These are phyloP conservation scores for Melanophora roralis DNA, from an alignment of 2,888 invertebrate species.

Conservation along the genomic window DNA sequence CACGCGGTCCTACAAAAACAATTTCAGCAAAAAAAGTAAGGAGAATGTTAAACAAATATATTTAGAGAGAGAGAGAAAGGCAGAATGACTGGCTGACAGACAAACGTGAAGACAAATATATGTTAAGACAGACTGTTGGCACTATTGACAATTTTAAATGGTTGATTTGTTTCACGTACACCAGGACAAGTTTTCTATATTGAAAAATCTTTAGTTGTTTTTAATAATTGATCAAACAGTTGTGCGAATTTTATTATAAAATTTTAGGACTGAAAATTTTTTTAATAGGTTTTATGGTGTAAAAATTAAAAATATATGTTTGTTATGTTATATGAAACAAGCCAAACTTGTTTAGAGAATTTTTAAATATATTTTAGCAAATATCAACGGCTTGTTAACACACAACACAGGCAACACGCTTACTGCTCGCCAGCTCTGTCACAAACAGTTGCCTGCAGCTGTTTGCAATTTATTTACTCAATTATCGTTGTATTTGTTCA, in stretches of 20 bases:
- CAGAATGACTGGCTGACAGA: no score
- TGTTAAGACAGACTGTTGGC: slow-evolving; percentile 1
- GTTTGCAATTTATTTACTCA: slow-evolving; percentile 59
- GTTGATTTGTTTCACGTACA: slow-evolving; percentile 28
- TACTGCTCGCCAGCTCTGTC: slow-evolving; percentile 56
- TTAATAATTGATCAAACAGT: no score
- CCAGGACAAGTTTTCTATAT: slow-evolving; percentile 1
- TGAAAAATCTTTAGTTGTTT: no score
- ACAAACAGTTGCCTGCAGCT: slow-evolving; percentile 61
- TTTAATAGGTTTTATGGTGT: no score
- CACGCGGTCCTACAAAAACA: slow-evolving; percentile 58
- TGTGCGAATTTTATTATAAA: no score
- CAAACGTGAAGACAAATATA: no score
- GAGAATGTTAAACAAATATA: slow-evolving; percentile 40
- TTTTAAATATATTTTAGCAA: slow-evolving; percentile 19
- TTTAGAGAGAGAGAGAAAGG: slow-evolving; percentile 14
- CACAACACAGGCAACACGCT: slow-evolving; percentile 55
- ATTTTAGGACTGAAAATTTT: no score
- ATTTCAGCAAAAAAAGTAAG: not conserved
- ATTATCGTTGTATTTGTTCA: slow-evolving; percentile 32
- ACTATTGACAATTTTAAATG: not conserved
- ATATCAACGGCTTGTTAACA: slow-evolving; percentile 59
- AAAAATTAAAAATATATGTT: no score
- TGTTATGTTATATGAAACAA: not conserved
- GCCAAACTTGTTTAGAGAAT: slow-evolving; percentile 45